Evolutionary conservation across 2,888 invertebrate genomes (phyloP), one percentile per base, ranked within the genome.

Genomic region (Drosophila quinaria): DNA sequence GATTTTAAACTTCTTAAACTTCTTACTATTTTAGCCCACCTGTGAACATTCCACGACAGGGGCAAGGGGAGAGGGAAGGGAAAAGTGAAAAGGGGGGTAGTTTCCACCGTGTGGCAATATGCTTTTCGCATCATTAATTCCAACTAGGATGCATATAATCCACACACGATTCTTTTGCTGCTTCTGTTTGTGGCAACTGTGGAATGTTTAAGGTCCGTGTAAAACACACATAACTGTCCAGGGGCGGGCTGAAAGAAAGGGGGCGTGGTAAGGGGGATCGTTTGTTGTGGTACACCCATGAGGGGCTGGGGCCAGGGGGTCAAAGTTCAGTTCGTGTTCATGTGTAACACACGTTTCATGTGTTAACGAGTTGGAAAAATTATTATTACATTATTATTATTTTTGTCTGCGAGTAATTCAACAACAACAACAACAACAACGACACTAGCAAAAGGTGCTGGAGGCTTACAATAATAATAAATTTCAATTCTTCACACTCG

Each of bases 381-480:
- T 86, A 90, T 91, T 90, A 87, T 90, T 90, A 84, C 87, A 75
- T 85, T 87, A 90, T 85, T 87, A 90, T 89, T 85, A 90, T 90
- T 22, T 80, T 85, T 90, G 82, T 85, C 80, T 90, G 81, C 78
- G 56, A 72, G 88, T 73, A 77, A 87, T 77, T 81, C 80, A 71
- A 46, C 70, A 73, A 37, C 41, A 75, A 50, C 60, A 74, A 50
- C 60, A 74, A 56, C 17, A 64, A 62, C 39, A 42, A 37, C 17
- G 61, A 58, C 39, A 42, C 33, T 10, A n/a, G 51, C 61, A 67
- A 52, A 64, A 70, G 70, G 79, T 70, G 52, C 19, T 55, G 51
- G 85, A 49, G 71, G 89, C 83, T 87, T 78, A 80, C 84, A 87
- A 83, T 80, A 78, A 87, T 70, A 87, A 84, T 84, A 87, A 89